Evolutionary conservation across 2,113 vertebrate species (phyloP), one percentile per base, ranked within the genome.

Genomic region (Myxocyprinus asiaticus): DNA sequence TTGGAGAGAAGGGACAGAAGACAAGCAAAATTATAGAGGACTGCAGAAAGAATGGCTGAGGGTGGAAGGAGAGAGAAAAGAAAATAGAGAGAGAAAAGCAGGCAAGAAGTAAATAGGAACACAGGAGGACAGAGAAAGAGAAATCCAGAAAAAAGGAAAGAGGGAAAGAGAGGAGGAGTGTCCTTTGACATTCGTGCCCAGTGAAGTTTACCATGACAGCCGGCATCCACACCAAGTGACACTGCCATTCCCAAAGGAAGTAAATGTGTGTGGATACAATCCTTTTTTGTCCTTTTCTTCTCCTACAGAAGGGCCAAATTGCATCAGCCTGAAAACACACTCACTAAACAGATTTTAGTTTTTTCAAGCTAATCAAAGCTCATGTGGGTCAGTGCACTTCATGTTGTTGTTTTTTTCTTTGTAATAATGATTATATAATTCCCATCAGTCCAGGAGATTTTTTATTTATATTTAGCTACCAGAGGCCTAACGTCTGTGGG

Each of bases 211-310:
- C 75, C 81, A 71, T 85, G 84, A 70, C 59, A 58, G 58, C 70
- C 44, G 53, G 58, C 43, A 55, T 58, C 56, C 78, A 79, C 81
- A 77, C 79, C 76, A 69, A 82, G 66, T 78, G 64, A 74, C 58
- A 72, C 22, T 79, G 67, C 68, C 76, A 67, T 79, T 83, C 81
- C 84, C 84, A 81, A 78, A 83, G 84, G 84, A 85, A 81, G 79
- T 78, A 59, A 42, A 81, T 75, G 68, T 51, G 45, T 78, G 64
- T 82, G 81, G 80, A 85, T 77, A 55, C 76, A 68, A 78, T 80
- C 55, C 70, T 43, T 50, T 44, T 53, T 76, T 80, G 45, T 66
- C 50, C 67, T 9, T 53, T 75, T 55, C 71, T 59, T 50, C 76
- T 78, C 15, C 63, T 67, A 62, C 17, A 65, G 12, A 10, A 33